Percentiles rank a stretch among this genome's conserved stretches.
phyloP scores from a whole-genome alignment of 2,888 invertebrate species.

The Acanthosepion lycidas region DNA sequence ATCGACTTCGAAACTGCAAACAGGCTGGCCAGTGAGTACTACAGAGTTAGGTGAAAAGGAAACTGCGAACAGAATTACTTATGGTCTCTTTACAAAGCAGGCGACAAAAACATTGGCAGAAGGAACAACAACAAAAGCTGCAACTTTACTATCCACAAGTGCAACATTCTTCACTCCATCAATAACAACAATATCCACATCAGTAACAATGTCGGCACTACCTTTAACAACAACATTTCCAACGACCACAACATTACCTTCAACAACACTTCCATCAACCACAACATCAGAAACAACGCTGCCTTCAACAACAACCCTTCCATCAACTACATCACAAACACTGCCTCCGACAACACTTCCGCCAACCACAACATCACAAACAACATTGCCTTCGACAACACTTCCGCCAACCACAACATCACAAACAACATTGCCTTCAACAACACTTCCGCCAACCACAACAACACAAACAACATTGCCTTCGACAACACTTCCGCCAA shows the following conservation, averaged over 20 bases:
- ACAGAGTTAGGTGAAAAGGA: neutral
- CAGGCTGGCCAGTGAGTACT: too few species aligned
- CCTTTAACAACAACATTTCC: neutral
- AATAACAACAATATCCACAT: neutral
- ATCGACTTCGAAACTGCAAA: too few species aligned
- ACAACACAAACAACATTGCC: neutral
- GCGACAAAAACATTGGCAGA: neutral
- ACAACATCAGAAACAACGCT: neutral
- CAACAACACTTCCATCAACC: neutral
- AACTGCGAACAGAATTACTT: neutral
- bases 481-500: neutral
- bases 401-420: neutral
- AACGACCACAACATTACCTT: neutral
- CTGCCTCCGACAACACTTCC: neutral
- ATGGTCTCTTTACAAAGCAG: too few species aligned
- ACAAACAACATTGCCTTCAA: neutral
- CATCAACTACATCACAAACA: neutral
- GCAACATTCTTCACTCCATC: neutral
- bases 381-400: neutral
- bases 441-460: neutral
- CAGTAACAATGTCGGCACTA: neutral
- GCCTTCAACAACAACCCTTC: neutral
- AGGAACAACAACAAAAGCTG: neutral
- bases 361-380: neutral
- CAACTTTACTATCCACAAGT: neutral